Evolutionary conservation across 1,140 invertebrate genomes (phyloP).

Genomic region (Leptoteleia sp.): DNA sequence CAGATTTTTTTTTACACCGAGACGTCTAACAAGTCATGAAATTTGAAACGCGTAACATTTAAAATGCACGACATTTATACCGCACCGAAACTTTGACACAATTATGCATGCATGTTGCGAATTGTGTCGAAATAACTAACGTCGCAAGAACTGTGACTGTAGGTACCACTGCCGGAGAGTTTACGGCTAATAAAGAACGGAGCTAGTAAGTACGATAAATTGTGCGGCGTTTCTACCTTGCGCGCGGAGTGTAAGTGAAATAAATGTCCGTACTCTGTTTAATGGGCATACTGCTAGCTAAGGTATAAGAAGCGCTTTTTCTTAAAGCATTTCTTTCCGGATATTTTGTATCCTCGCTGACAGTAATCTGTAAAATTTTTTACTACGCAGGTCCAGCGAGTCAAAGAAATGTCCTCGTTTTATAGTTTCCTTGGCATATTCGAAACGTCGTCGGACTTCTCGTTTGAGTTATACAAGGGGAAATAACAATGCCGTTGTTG

Average conservation of each 20-base stretch:
- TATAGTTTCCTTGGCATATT: slow-evolving; percentile 6
- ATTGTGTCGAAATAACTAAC: slow-evolving; percentile 48
- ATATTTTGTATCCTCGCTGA: slow-evolving; percentile 52
- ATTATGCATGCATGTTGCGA: slow-evolving; percentile 21
- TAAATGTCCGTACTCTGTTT: slow-evolving; percentile 73
- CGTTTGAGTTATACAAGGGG: too few species aligned
- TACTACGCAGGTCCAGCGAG: slow-evolving; percentile 20
- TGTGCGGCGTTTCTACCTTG: slow-evolving; percentile 67
- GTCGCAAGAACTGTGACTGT: slow-evolving; percentile 32
- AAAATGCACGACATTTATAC: too few species aligned
- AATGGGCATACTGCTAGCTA: slow-evolving; percentile 67
- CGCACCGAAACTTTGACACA: background rate
- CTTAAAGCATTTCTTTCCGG: slow-evolving; percentile 54
- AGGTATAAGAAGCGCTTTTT: slow-evolving; percentile 64
- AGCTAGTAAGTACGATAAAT: slow-evolving; percentile 75
- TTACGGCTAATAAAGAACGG: slow-evolving; percentile 74
- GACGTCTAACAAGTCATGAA: too few species aligned
- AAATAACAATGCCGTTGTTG: too few species aligned
- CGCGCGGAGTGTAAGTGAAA: slow-evolving; percentile 74
- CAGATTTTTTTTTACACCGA: too few species aligned
- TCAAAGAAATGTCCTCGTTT: slow-evolving; percentile 24
- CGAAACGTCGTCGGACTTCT: too few species aligned
- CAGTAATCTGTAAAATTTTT: slow-evolving; percentile 59
- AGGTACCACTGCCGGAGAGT: slow-evolving; percentile 53
- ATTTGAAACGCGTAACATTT: too few species aligned